These are phyloP conservation scores for Pan troglodytes DNA, from an alignment of 2,113 vertebrate species.

Conservation along the genomic window NHGRI_mPanTro3-v2.1_pri NC_072398.2:42632001-42632500, in stretches of 20 bases:
- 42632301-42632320: not conserved
- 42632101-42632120: constrained; percentile 39
- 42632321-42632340: not conserved
- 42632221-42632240: not conserved
- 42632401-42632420: not conserved
- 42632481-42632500: not conserved
- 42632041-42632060: not conserved
- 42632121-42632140: not conserved
- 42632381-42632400: not conserved
- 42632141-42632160: not conserved
- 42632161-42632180: not conserved
- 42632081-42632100: constrained; percentile 33
- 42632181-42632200: not conserved
- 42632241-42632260: not conserved
- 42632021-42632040: not conserved
- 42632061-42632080: constrained; percentile 40
- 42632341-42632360: not conserved
- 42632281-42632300: not conserved
- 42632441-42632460: not conserved
- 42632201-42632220: not conserved
- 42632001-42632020: not conserved
- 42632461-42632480: not conserved
- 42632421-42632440: not conserved
- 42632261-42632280: not conserved
- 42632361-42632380: not conserved